Evolutionary conservation across 1,140 invertebrate species (phyloP).

Genomic region (Eurosta solidaginis): DNA sequence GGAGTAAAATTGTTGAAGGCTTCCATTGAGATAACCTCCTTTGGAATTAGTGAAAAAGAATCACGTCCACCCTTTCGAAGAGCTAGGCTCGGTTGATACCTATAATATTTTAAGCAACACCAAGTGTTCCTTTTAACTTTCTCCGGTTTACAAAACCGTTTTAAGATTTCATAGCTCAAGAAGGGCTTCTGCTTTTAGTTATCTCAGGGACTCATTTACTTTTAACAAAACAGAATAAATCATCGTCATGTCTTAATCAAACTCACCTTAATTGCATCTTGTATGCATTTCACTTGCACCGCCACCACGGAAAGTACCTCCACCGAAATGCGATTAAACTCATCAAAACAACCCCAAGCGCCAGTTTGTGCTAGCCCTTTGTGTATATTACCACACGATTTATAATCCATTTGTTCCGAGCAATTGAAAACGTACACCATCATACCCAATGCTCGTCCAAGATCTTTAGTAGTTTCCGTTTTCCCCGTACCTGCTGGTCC

Average conservation of each 20-base stretch:
- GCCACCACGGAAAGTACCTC: slow-evolving; percentile 93
- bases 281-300: slow-evolving; percentile 80
- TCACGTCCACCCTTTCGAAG: no score
- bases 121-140: no score
- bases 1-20: no score
- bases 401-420: slow-evolving; percentile 96
- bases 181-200: no score
- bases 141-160: no score
- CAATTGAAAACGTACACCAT: slow-evolving; percentile 97
- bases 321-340: slow-evolving; percentile 92
- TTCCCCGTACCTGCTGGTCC: slow-evolving; percentile 88
- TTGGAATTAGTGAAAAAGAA: no score
- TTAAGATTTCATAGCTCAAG: no score
- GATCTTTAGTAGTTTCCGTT: slow-evolving; percentile 92
- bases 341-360: slow-evolving; percentile 95
- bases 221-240: no score
- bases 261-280: slow-evolving; percentile 77
- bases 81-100: no score
- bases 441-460: slow-evolving; percentile 86
- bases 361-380: slow-evolving; percentile 87
- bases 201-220: no score
- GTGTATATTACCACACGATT: slow-evolving; percentile 90
- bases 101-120: no score
- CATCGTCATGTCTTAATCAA: background rate
- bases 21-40: no score